Conservation (phyloP, 2,888 invertebrate species). For the Acanthoscelides obtectus region DNA sequence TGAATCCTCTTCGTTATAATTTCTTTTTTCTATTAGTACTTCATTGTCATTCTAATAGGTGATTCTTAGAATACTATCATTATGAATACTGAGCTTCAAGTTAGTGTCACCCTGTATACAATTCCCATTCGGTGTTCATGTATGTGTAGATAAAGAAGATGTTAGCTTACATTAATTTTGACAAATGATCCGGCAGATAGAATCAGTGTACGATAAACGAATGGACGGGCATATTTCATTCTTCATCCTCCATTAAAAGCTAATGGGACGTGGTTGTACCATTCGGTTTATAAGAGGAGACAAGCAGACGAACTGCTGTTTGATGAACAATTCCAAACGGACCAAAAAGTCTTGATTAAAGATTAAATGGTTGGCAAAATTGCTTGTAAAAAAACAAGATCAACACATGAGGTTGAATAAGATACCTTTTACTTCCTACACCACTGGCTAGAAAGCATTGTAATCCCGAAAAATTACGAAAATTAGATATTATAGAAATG, state of each 20-base stretch:
- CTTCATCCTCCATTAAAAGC: conserved; percentile 5
- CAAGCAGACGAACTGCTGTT: neutral
- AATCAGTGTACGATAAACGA: conserved; percentile 15
- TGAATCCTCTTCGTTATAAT: too few relatives aligned
- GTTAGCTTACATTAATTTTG: conserved; percentile 17
- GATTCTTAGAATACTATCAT: too few relatives aligned
- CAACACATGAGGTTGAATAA: too few relatives aligned
- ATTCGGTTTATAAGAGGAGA: neutral
- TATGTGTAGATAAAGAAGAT: conserved; percentile 14
- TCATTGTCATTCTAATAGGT: too few relatives aligned
- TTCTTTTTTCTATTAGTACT: too few relatives aligned
- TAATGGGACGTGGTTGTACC: conserved; percentile 1
- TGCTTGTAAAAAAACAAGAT: neutral
- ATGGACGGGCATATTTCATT: conserved; percentile 13
- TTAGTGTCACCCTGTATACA: neutral
- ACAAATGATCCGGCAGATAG: conserved; percentile 19
- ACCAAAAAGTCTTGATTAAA: neutral
- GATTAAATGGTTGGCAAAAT: neutral
- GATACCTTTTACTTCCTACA: too few relatives aligned
- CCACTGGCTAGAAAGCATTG: too few relatives aligned
- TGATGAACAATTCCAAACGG: neutral
- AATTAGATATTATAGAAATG: too few relatives aligned
- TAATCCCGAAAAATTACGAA: too few relatives aligned
- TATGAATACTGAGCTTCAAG: too few relatives aligned
- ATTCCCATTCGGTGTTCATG: conserved; percentile 1